A percentile compares a stretch with the other conserved stretches of the same genome.
Conservation (phyloP, 2,113 vertebrate species). For the Pygathrix nemaeus region DNA sequence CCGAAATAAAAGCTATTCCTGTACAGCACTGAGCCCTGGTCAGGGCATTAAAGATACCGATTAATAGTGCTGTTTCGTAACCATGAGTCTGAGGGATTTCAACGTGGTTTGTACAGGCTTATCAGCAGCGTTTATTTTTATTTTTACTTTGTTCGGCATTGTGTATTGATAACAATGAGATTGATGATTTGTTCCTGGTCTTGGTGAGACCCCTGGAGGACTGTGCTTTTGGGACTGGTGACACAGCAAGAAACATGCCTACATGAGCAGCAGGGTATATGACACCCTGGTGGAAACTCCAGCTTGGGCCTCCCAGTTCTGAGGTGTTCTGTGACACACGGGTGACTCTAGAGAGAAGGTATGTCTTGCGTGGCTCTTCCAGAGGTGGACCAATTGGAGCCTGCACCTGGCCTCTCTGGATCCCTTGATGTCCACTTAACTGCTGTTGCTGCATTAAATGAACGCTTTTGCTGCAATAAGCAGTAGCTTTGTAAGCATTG, state of each 20-base stretch:
- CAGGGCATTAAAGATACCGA: neutral
- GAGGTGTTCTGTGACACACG: neutral
- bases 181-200: neutral
- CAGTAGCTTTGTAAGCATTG: neutral
- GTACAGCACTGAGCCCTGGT: neutral
- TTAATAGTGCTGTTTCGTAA: neutral
- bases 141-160: neutral
- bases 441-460: neutral
- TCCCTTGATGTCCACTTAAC: neutral
- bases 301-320: neutral
- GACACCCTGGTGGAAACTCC: neutral
- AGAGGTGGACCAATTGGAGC: neutral
- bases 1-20: neutral
- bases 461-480: neutral
- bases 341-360: neutral
- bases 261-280: neutral
- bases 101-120: neutral
- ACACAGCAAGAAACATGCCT: neutral
- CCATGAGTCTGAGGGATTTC: neutral
- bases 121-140: neutral
- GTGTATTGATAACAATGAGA: neutral
- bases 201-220: neutral
- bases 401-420: neutral
- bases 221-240: neutral
- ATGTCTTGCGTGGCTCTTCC: neutral